Base-by-base conservation (phyloP, 2,888 invertebrate genomes). In the Myopa tessellatipennis region DNA sequence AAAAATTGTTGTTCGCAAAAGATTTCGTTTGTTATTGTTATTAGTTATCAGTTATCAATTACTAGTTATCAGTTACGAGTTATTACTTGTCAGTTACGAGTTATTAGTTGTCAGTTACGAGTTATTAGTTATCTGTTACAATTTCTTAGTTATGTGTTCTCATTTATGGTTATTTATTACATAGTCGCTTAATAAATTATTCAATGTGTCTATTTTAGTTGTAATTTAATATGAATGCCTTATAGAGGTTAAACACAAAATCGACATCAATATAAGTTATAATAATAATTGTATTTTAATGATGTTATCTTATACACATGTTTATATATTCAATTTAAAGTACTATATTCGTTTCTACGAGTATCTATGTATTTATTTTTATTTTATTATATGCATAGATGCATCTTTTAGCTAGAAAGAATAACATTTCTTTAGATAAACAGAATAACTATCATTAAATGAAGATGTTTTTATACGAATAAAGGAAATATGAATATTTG, bases 1-100 rank as follows among this genome's bases (percentile, higher is more conserved):
- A 50, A 69, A 50, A n/a, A 38, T 55, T 69, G 40, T 70, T 70
- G 52, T 70, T 36, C 70, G 55, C 70, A 70, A 16, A 67, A 16
- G 70, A 52, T 70, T 55, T 50, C 50, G 50, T 50, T 26, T 26
- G 2, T 40, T n/a, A 26, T 69, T 63, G 38, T 36, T 10, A 12
- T 65, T 38, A 26, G 12, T 36, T 65, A 65, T 63, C 4, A 34
- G 38, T 65, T 36, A 38, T 38, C 4, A 38, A 0, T 38, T 38
- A 14, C 3, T 1, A 14, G 65, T 65, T 65, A 36, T 65, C 36
- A 34, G 34, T 65, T 65, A 65, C 1, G 3, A 34, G 65, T 36
- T n/a, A 12, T 61, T 26, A 61, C 61, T 4, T 18, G 4, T 34
- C 8, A 18, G 18, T n/a, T 63, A 26, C 0, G 2, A 4, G 61